These are phyloP conservation scores for Columbina picui DNA, from an alignment of 2,113 vertebrate genomes.

Conservation along the genomic window DNA sequence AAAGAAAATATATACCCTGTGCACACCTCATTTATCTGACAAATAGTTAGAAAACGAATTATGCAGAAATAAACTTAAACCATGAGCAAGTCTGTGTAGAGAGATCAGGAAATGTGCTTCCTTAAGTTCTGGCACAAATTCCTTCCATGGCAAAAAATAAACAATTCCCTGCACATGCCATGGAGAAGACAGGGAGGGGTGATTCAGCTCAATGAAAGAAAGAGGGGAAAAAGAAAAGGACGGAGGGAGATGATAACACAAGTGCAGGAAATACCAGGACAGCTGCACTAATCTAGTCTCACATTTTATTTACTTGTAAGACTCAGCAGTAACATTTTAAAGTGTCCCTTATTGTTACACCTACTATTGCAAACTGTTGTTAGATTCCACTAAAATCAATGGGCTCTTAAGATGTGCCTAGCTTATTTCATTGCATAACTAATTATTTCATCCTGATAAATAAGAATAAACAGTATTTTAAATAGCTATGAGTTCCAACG, in stretches of 20 bases:
- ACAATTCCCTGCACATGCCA: not conserved
- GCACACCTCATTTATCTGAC: not conserved
- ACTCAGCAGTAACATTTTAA: not conserved
- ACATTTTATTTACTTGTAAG: not conserved
- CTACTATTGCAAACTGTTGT: not conserved
- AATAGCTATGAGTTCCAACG: not conserved
- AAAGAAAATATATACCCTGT: not conserved
- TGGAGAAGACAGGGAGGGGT: not conserved
- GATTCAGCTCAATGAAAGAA: not conserved
- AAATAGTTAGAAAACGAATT: not conserved
- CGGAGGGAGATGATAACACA: not conserved
- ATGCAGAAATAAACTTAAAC: not conserved
- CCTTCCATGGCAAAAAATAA: not conserved
- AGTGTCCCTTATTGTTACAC: not conserved
- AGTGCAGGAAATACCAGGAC: not conserved
- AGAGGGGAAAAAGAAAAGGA: fast-evolving
- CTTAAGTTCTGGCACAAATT: not conserved
- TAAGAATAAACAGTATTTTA: not conserved
- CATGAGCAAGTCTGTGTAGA: not conserved
- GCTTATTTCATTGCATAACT: not conserved
- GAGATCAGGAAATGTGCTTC: not conserved
- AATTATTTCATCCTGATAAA: not conserved
- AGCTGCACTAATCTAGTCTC: not conserved
- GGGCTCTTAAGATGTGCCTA: not conserved
- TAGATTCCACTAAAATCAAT: not conserved